Conservation (phyloP, 1,140 invertebrate species). For the Saxidomus purpurata region DNA sequence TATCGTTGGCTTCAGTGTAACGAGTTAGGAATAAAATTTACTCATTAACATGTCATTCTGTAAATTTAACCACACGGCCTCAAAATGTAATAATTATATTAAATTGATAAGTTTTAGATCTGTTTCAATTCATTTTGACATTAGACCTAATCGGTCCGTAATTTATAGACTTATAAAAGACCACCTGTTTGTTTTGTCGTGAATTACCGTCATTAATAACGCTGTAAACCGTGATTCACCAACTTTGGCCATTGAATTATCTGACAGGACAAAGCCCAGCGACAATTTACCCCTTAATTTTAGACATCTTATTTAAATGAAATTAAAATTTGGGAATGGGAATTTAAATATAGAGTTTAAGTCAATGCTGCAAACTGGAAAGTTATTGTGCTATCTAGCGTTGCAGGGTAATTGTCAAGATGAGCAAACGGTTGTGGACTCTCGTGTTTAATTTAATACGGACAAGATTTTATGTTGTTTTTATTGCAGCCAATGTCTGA, state of each 20-base stretch:
- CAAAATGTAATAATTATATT: slow-evolving; percentile 58
- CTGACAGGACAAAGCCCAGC: slow-evolving; percentile 41
- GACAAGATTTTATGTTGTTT: slow-evolving; percentile 55
- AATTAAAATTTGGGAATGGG: slow-evolving; percentile 59
- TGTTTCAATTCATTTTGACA: slow-evolving; percentile 55
- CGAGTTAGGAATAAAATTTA: slow-evolving; percentile 6
- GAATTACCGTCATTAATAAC: slow-evolving; percentile 37
- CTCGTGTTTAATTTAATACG: slow-evolving; percentile 59
- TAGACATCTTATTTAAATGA: slow-evolving; percentile 68
- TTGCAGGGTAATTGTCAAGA: slow-evolving; percentile 30
- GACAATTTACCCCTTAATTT: slow-evolving; percentile 57
- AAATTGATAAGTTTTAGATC: slow-evolving; percentile 67
- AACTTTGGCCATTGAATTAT: slow-evolving; percentile 38
- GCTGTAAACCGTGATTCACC: slow-evolving; percentile 16
- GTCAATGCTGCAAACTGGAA: slow-evolving; percentile 19
- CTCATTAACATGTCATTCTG: slow-evolving; percentile 54
- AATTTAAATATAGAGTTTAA: slow-evolving; percentile 56
- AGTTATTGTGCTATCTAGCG: slow-evolving; percentile 30
- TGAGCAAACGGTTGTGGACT: slow-evolving; percentile 15
- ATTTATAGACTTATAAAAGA: slow-evolving; percentile 56
- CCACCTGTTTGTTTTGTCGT: slow-evolving; percentile 62
- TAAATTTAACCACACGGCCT: slow-evolving; percentile 9
- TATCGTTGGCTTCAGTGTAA: background rate
- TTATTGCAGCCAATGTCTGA: slow-evolving; percentile 55
- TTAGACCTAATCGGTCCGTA: slow-evolving; percentile 52